Evolutionary conservation across 2,888 invertebrate species (phyloP).

Genomic region (Aricia artaxerxes): DNA sequence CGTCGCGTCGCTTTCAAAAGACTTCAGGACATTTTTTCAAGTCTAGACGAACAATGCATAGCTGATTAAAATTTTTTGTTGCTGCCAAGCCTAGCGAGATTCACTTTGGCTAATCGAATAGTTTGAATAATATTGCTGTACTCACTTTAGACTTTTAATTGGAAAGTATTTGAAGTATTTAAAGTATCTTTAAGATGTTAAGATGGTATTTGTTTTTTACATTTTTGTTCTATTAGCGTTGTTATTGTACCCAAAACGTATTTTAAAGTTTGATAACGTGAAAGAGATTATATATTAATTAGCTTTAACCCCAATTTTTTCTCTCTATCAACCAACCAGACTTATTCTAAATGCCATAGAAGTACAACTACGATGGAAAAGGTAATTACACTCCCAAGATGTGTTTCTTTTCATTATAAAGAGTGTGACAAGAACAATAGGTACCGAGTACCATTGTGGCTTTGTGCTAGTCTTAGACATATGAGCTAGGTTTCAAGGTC

Average conservation of each 20-base stretch:
- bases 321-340: not conserved
- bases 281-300: too few species aligned
- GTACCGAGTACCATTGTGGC: conserved; percentile 15
- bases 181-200: not conserved
- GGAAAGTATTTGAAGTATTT: not conserved
- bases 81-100: conserved; percentile 51
- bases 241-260: too few species aligned
- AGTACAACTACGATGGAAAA: not conserved
- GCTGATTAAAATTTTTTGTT: conserved; percentile 75
- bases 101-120: conserved; percentile 43
- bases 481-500: conserved; percentile 12
- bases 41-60: conserved; percentile 69
- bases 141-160: not conserved
- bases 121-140: conserved; percentile 42
- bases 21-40: conserved; percentile 59
- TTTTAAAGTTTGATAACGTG: too few species aligned
- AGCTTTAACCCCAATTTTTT: too few species aligned
- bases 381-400: conserved; percentile 13
- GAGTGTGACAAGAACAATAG: conserved; percentile 8
- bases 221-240: not conserved
- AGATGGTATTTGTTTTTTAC: not conserved
- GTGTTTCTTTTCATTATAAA: conserved; percentile 14
- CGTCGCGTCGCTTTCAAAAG: conserved; percentile 49
- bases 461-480: conserved; percentile 16
- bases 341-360: not conserved